Evolutionary conservation across 2,797 vertebrate species (phyloP), one percentile per base, ranked within the genome.

Genomic region (Danio aesculapii): DNA sequence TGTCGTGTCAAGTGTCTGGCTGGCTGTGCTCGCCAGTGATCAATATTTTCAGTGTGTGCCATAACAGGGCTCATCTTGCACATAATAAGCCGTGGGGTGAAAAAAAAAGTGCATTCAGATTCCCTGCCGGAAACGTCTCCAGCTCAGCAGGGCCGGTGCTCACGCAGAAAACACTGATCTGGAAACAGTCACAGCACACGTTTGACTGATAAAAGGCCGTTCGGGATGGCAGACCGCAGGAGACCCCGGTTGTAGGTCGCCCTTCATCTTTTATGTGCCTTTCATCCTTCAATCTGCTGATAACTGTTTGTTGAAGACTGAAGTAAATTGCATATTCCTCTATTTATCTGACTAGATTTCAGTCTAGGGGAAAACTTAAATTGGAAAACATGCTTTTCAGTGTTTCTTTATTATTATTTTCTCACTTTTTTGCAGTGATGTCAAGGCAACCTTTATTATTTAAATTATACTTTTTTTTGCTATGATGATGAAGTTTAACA

Each of bases 61-160:
- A 81, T 79, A 84, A 82, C 79, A 79, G 75, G 79, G 62, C 75
- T 72, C 83, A 63, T 84, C 83, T 82, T 67, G 69, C 75, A 68
- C 79, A 84, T 81, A 74, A 84, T 64, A 64, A 79, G 71, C 59
- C 43, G 63, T 14, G 52, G 66, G 62, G 47, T 30, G 30, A 30
- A 30, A 58, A 64, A 77, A 58, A n/a, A 30, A 30, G 30, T 46
- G 62, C 50, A 73, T 78, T 73, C 62, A 61, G 62, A 83, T 79
- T 72, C 74, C 79, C 75, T 14, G 44, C 57, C 19, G 47, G 14
- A 81, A 21, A 63, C 50, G 46, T 81, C 80, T 68, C 43, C 70
- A 79, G 63, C 63, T 47, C 75, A 74, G 83, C 55, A n/a, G 61
- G 78, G 52, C 55, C 30, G 58, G 62, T 55, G 47, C 49, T 69